Conservation (phyloP, 1,140 invertebrate genomes). For the Spodoptera frugiperda region DNA sequence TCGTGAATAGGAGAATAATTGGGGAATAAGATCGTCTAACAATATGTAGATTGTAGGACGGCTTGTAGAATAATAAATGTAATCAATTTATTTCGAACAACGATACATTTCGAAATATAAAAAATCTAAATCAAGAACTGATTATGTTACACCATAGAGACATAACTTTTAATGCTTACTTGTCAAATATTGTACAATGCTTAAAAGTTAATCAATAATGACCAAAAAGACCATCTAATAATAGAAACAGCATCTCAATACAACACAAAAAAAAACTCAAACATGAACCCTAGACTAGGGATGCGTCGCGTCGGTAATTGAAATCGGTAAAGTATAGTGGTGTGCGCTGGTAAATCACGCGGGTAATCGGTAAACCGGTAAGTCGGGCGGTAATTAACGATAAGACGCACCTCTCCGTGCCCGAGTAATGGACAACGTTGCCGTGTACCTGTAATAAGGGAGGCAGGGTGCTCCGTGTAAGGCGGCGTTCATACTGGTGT, state of each 20-base stretch:
- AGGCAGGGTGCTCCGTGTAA: conserved; percentile 23
- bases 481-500: conserved; percentile 35
- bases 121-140: too few relatives aligned
- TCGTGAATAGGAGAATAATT: too few relatives aligned
- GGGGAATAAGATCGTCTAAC: too few relatives aligned
- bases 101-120: too few relatives aligned
- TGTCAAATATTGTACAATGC: background rate
- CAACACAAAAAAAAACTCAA: background rate
- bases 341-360: conserved; percentile 67
- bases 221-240: background rate
- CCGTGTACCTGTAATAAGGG: conserved; percentile 58
- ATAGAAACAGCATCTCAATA: background rate
- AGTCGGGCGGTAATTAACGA: conserved; percentile 73
- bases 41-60: too few relatives aligned
- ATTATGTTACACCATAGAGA: too few relatives aligned
- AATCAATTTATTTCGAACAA: too few relatives aligned
- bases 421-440: conserved; percentile 58
- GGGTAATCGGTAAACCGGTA: conserved; percentile 69
- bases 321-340: conserved; percentile 62
- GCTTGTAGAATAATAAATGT: too few relatives aligned
- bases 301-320: conserved; percentile 56
- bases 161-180: too few relatives aligned
- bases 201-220: background rate
- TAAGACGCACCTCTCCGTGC: conserved; percentile 69
- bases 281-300: background rate